Evolutionary conservation across 2,888 invertebrate genomes (phyloP).

Genomic region (Harmothoe impar): DNA sequence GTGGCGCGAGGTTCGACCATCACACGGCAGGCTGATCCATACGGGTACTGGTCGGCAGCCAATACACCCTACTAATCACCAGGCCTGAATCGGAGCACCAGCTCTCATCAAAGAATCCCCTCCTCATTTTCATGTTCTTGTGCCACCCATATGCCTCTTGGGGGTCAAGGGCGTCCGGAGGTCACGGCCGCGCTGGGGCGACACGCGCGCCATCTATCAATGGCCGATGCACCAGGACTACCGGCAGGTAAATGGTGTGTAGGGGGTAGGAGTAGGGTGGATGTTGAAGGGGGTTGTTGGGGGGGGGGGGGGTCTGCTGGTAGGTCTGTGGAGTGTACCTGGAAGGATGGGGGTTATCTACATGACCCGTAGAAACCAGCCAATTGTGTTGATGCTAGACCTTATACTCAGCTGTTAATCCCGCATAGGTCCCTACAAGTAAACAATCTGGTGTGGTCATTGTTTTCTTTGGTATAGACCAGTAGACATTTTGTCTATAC

Average conservation of each 20-base stretch:
- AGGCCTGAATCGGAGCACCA: neutral
- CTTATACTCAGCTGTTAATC: too few relatives aligned
- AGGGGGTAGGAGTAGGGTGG: neutral
- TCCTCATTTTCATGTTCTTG: constrained; percentile 39
- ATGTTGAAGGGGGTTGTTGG: neutral
- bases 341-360: too few relatives aligned
- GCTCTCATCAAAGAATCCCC: constrained; percentile 27
- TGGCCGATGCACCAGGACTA: neutral
- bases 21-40: neutral
- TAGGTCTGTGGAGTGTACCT: too few relatives aligned
- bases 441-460: too few relatives aligned
- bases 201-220: constrained; percentile 37
- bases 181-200: neutral
- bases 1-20: neutral
- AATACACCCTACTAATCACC: constrained; percentile 26
- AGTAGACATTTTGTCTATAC: too few relatives aligned
- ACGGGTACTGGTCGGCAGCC: neutral
- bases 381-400: too few relatives aligned
- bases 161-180: constrained; percentile 4
- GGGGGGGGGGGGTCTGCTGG: too few relatives aligned
- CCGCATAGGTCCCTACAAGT: too few relatives aligned
- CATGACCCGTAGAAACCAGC: too few relatives aligned
- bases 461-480: too few relatives aligned
- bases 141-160: constrained; percentile 43
- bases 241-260: neutral